These are phyloP conservation scores for Oncorhynchus kisutch DNA, from an alignment of 2,113 vertebrate species.

Conservation along the genomic window DNA sequence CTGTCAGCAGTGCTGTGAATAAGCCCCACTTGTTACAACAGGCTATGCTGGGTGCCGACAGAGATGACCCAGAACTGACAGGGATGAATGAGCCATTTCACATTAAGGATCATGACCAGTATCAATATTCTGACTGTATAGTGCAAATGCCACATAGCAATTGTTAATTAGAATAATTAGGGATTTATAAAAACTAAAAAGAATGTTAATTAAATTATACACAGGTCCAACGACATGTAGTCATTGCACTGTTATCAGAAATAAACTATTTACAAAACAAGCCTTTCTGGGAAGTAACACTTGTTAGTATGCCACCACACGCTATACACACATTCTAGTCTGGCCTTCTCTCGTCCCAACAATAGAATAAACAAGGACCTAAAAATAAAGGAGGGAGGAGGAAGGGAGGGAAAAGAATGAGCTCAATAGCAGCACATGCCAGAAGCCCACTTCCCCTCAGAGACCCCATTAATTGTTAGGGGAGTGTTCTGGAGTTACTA, in stretches of 20 bases:
- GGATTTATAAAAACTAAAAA: too few species aligned
- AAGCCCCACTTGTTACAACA: not conserved
- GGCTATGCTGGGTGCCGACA: not conserved
- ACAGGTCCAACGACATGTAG: too few species aligned
- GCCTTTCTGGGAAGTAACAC: not conserved
- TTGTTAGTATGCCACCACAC: conserved; percentile 14
- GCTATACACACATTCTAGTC: conserved; percentile 29
- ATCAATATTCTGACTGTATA: not conserved
- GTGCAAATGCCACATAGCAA: too few species aligned
- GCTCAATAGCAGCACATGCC: not conserved
- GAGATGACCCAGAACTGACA: not conserved
- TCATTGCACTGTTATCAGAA: too few species aligned
- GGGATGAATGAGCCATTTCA: too few species aligned
- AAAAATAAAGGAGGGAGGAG: conserved; percentile 18
- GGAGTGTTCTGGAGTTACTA: conserved; percentile 5
- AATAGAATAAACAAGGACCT: conserved; percentile 25
- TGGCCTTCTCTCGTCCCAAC: not conserved
- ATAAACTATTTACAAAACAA: not conserved
- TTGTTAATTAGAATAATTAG: too few species aligned
- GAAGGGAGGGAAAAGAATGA: not conserved
- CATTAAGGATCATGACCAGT: too few species aligned
- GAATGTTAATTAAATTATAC: too few species aligned
- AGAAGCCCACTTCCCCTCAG: not conserved
- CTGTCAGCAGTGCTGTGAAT: not conserved
- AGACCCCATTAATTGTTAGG: conserved; percentile 32